Evolutionary conservation across 2,888 invertebrate genomes (phyloP).

Genomic region (Rutpela maculata): DNA sequence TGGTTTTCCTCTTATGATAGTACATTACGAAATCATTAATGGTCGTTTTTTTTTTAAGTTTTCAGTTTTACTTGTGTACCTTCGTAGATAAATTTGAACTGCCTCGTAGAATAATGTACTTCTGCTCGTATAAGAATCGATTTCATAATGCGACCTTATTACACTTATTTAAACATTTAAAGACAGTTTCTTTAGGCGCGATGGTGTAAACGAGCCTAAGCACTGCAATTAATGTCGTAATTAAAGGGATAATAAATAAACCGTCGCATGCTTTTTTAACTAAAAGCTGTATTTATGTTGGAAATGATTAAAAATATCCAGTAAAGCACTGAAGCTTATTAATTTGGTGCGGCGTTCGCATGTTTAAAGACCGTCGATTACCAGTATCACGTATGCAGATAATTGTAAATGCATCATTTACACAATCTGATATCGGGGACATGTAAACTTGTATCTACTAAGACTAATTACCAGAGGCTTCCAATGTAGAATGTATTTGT

Average conservation of each 20-base stretch:
- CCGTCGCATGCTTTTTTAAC: conserved; percentile 11
- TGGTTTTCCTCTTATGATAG: too few species aligned
- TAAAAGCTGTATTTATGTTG: conserved; percentile 22
- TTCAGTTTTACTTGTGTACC: too few species aligned
- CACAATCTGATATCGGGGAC: conserved; percentile 69
- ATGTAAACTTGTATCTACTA: conserved; percentile 65
- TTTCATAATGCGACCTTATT: not conserved
- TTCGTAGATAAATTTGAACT: too few species aligned
- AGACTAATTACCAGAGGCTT: conserved; percentile 64
- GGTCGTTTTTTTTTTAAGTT: too few species aligned
- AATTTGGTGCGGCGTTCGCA: conserved; percentile 56
- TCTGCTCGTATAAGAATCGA: too few species aligned
- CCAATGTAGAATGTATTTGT: conserved; percentile 59
- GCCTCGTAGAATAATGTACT: too few species aligned
- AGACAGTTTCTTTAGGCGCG: not conserved
- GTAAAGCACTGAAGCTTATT: conserved; percentile 47
- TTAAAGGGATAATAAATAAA: conserved; percentile 25
- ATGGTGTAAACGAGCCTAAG: conserved; percentile 4
- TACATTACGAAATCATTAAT: too few species aligned
- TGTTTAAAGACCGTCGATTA: conserved; percentile 64
- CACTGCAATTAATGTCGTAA: conserved; percentile 7
- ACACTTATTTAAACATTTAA: not conserved
- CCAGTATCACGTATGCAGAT: conserved; percentile 67
- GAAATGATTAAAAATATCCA: conserved; percentile 40
- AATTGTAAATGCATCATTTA: conserved; percentile 70